A percentile compares a stretch with the other conserved stretches of the same genome.
These are phyloP conservation scores for Pandemis corylana DNA, from an alignment of 2,888 invertebrate genomes.

Conservation along the genomic window DNA sequence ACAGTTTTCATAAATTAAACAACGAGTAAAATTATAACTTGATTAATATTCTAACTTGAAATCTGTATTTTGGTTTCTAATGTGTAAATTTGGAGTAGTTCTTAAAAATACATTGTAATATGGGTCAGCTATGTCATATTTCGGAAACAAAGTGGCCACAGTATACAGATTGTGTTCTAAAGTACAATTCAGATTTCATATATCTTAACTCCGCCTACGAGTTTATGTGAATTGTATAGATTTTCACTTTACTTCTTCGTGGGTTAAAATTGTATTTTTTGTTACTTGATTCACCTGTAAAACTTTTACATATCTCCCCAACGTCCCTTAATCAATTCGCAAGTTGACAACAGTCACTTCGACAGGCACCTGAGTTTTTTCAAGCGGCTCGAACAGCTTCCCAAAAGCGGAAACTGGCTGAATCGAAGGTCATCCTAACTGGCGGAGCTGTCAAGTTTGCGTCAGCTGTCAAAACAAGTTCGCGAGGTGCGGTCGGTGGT, in stretches of 20 bases:
- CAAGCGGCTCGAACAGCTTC: constrained; percentile 59
- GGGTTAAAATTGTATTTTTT: not conserved
- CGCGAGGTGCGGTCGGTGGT: constrained; percentile 38
- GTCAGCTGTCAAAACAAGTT: constrained; percentile 41
- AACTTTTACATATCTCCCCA: not conserved
- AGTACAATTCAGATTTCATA: not conserved
- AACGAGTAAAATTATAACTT: constrained; percentile 16
- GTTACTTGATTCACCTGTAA: not conserved
- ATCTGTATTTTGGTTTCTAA: not conserved
- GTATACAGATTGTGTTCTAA: not conserved
- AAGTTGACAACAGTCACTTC: not conserved
- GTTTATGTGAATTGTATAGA: not conserved
- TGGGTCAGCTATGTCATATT: constrained; percentile 45
- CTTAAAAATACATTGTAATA: not conserved
- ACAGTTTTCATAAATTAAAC: constrained; percentile 38
- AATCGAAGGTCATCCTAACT: constrained; percentile 26
- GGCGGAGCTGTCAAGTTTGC: constrained; percentile 33
- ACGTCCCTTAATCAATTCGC: not conserved
- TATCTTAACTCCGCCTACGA: not conserved
- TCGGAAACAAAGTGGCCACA: constrained; percentile 51
- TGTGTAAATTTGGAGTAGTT: constrained; percentile 25
- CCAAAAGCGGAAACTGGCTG: constrained; percentile 19
- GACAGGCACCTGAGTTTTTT: not conserved
- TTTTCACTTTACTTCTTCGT: not conserved
- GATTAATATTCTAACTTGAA: constrained; percentile 19